phyloP scores from a whole-genome alignment of 2,113 vertebrate genomes.

The Panthera uncia region DNA sequence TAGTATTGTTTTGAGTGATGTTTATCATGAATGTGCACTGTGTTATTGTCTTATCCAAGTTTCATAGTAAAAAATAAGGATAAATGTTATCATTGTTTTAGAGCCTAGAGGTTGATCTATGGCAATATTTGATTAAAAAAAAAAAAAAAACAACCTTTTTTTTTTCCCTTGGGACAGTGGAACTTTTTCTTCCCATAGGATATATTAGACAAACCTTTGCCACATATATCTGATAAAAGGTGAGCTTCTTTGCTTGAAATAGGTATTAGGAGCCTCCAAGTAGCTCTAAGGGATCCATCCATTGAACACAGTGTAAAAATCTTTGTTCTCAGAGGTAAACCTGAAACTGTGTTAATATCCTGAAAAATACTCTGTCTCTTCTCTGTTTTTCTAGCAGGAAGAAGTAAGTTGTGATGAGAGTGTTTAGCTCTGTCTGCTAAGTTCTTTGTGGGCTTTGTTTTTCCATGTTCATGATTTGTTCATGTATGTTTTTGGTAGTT shows the following conservation, averaged over 20 bases:
- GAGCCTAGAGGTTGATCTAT: background rate
- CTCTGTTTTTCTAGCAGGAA: background rate
- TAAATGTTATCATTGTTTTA: background rate
- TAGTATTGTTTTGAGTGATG: background rate
- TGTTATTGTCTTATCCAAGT: background rate
- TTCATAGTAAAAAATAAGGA: background rate
- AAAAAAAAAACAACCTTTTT: background rate
- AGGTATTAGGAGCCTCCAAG: background rate
- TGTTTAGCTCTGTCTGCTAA: background rate
- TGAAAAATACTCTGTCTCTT: background rate
- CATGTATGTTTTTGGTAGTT: background rate
- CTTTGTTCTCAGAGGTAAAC: background rate
- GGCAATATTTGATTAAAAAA: background rate
- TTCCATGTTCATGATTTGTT: background rate
- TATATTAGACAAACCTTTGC: background rate
- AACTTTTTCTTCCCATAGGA: background rate
- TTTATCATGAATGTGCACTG: background rate
- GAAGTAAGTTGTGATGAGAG: background rate
- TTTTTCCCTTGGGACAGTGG: background rate
- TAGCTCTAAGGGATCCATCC: rapidly evolving
- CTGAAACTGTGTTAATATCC: background rate
- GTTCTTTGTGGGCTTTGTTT: background rate
- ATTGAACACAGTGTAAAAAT: background rate
- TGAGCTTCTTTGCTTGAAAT: background rate
- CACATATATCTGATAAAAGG: background rate